These are phyloP conservation scores for Aplochiton taeniatus DNA, from an alignment of 2,797 vertebrate genomes.

Conservation along the genomic window DNA sequence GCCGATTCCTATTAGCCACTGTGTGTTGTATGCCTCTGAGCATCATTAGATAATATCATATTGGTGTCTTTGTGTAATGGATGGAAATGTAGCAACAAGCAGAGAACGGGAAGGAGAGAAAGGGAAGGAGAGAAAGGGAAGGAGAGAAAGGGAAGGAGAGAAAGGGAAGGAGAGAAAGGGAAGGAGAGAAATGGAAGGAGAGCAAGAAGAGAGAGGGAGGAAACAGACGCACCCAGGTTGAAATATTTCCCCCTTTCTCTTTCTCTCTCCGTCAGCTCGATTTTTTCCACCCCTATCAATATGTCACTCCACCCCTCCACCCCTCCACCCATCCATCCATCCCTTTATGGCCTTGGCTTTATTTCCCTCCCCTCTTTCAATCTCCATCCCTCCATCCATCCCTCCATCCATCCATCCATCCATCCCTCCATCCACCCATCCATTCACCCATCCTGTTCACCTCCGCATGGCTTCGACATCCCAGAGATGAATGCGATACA, in stretches of 20 bases:
- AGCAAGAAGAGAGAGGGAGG: too few species aligned
- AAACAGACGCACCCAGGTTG: background rate
- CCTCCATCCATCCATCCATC: background rate
- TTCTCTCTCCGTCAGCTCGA: background rate
- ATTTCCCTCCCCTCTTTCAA: background rate
- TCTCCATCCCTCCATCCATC: background rate
- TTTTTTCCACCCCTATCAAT: background rate
- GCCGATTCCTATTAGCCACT: conserved; percentile 38
- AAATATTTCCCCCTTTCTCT: background rate
- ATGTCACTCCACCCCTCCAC: background rate
- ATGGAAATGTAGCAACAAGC: too few species aligned
- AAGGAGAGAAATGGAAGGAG: conserved; percentile 5
- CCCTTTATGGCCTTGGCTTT: background rate
- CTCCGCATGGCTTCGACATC: background rate
- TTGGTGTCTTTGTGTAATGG: too few species aligned
- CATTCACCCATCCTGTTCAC: background rate
- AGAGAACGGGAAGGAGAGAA: too few species aligned
- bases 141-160: conserved; percentile 15
- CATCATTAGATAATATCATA: too few species aligned
- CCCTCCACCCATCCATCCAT: background rate
- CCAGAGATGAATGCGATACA: background rate
- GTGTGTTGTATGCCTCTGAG: too few species aligned
- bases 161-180: conserved; percentile 6
- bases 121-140: background rate
- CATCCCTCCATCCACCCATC: background rate